Conservation (phyloP, 2,888 invertebrate genomes). For the Pediacus dermestoides region DNA sequence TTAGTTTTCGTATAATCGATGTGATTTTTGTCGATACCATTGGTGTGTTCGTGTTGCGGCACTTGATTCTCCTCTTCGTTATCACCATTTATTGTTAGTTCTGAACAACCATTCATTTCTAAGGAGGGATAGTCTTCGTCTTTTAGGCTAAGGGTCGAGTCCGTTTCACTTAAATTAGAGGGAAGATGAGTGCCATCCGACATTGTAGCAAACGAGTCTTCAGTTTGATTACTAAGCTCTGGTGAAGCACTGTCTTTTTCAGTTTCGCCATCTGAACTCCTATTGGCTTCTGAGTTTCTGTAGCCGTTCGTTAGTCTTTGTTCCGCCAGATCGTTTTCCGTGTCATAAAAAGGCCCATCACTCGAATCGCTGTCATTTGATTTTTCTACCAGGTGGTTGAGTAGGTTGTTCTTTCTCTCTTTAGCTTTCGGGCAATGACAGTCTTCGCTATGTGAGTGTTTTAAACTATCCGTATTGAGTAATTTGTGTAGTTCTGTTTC, state of each 20-base stretch:
- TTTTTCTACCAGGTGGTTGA: conserved; percentile 10
- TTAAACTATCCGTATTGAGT: conserved; percentile 43
- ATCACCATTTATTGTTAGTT: conserved; percentile 2
- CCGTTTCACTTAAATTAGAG: conserved; percentile 30
- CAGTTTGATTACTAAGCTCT: conserved; percentile 22
- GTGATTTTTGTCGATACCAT: conserved; percentile 6
- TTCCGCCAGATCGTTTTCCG: conserved; percentile 42
- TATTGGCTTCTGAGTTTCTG: conserved; percentile 20
- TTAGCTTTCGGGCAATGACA: conserved; percentile 53
- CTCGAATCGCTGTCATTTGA: conserved; percentile 50
- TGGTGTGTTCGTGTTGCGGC: conserved; percentile 2
- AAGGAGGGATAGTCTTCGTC: conserved; percentile 26
- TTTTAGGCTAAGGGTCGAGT: conserved; percentile 34
- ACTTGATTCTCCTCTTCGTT: conserved; percentile 4
- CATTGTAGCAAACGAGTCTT: conserved; percentile 27
- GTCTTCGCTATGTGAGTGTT: conserved; percentile 29
- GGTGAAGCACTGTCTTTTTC: conserved; percentile 17
- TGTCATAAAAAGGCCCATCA: conserved; percentile 54
- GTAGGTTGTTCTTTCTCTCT: conserved; percentile 44
- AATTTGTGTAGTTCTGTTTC: conserved; percentile 38
- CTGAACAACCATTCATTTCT: conserved; percentile 10
- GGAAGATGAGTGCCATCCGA: conserved; percentile 30
- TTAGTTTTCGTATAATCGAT: conserved; percentile 3
- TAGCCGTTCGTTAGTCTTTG: no score
- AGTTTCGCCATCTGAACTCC: conserved; percentile 23